phyloP scores from a whole-genome alignment of 1,140 invertebrate species.

The Neodiprion pinetum region DNA sequence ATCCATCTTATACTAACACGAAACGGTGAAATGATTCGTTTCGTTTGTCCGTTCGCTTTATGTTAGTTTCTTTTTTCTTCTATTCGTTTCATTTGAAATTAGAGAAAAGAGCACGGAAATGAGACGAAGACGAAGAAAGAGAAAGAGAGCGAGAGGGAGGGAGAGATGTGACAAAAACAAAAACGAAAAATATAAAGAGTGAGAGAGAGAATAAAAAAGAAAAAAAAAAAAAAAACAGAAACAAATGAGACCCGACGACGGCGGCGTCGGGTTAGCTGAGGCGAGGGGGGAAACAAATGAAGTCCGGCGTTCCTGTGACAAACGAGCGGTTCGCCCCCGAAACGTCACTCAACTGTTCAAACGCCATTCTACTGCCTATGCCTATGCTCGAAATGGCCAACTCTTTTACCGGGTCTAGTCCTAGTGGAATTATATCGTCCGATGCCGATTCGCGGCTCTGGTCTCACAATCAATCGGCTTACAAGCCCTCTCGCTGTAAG shows the following conservation, averaged over 20 bases:
- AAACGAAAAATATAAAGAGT: no score
- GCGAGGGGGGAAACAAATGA: slow-evolving; percentile 34
- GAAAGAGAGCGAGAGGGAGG: slow-evolving; percentile 1
- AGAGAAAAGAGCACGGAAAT: background rate
- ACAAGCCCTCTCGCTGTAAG: no score
- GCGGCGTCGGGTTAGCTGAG: slow-evolving; percentile 13
- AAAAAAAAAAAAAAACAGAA: slow-evolving; percentile 22
- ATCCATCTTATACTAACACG: slow-evolving; percentile 43
- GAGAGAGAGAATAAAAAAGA: slow-evolving; percentile 23
- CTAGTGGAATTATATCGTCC: no score
- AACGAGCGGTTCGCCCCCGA: slow-evolving; percentile 56
- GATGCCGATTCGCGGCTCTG: no score
- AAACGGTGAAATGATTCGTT: slow-evolving; percentile 37
- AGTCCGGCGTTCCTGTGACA: slow-evolving; percentile 46
- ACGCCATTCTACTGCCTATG: slow-evolving; percentile 23
- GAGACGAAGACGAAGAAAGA: slow-evolving; percentile 15
- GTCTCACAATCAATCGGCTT: no score
- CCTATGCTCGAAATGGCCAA: slow-evolving; percentile 2
- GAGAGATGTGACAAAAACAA: no score
- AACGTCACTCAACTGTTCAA: slow-evolving; percentile 53
- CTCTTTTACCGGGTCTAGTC: background rate
- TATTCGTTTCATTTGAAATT: no score
- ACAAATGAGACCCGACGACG: slow-evolving; percentile 31
- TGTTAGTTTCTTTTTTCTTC: no score
- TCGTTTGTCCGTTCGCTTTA: no score